Percentiles rank a stretch among this genome's conserved stretches.
Evolutionary conservation across 2,888 invertebrate species (phyloP).

Genomic region (Torymus auratus): DNA sequence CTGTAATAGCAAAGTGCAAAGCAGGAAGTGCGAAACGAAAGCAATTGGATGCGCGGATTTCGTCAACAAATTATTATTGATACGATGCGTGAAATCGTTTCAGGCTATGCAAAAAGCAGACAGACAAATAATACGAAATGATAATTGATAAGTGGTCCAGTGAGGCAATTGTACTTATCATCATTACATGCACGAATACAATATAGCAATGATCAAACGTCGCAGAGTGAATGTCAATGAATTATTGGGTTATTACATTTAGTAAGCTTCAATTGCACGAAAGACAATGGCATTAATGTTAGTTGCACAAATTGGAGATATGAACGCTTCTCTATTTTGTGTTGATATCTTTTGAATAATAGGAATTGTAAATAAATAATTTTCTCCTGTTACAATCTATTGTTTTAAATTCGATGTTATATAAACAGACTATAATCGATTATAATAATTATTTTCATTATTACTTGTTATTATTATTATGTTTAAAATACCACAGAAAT

Average conservation of each 20-base stretch:
- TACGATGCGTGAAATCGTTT: too few species aligned
- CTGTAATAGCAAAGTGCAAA: too few species aligned
- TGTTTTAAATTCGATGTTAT: too few species aligned
- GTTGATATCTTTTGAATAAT: constrained; percentile 4
- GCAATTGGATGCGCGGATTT: too few species aligned
- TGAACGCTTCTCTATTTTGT: neutral
- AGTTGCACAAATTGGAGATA: constrained; percentile 12
- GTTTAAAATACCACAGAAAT: too few species aligned
- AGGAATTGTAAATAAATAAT: neutral
- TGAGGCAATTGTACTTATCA: neutral
- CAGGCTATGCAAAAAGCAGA: neutral
- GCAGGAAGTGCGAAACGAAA: too few species aligned
- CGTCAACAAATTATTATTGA: too few species aligned
- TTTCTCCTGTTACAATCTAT: too few species aligned
- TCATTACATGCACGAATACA: neutral
- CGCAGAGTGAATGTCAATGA: constrained; percentile 23
- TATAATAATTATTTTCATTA: too few species aligned
- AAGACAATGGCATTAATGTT: constrained; percentile 1
- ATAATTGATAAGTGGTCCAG: constrained; percentile 19
- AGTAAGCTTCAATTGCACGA: constrained; percentile 18
- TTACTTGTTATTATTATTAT: too few species aligned
- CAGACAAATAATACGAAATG: neutral
- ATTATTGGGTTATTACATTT: constrained; percentile 27
- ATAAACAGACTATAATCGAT: too few species aligned
- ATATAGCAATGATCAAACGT: neutral